Evolutionary conservation across 2,797 vertebrate species (phyloP).

Genomic region (Psittacula derbiana): DNA sequence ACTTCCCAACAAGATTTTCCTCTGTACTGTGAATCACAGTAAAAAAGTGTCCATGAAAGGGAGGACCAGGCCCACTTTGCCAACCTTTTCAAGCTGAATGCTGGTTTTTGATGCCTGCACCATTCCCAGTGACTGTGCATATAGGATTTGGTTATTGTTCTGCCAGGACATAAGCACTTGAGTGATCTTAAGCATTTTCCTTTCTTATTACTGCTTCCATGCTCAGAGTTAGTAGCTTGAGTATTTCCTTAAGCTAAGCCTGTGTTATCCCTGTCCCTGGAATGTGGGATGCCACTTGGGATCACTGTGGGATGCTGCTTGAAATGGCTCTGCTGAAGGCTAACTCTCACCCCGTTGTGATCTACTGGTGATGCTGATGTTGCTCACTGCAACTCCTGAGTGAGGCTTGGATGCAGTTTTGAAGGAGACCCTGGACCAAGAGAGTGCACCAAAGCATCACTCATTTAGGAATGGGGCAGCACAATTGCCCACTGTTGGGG

Average conservation of each 20-base stretch:
- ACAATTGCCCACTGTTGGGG: neutral
- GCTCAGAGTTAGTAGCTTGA: neutral
- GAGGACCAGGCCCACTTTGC: neutral
- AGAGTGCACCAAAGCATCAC: neutral
- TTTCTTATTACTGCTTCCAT: neutral
- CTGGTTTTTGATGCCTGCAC: neutral
- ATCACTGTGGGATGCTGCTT: neutral
- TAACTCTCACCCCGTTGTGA: accelerated
- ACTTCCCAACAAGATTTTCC: neutral
- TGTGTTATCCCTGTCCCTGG: neutral
- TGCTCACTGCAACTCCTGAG: neutral
- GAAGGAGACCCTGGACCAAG: neutral
- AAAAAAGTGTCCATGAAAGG: neutral
- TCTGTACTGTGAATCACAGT: neutral
- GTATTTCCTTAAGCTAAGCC: neutral
- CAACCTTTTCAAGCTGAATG: neutral
- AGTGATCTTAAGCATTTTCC: neutral
- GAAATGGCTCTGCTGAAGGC: neutral
- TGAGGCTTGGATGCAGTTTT: neutral
- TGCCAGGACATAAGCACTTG: neutral
- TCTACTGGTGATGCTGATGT: neutral
- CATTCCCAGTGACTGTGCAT: neutral
- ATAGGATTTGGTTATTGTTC: neutral
- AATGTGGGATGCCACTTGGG: neutral
- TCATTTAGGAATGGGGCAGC: neutral